A percentile compares a stretch with the other conserved stretches of the same genome.
phyloP scores from a whole-genome alignment of 92 coral and sea anemone species.

The Montipora capitata region DNA sequence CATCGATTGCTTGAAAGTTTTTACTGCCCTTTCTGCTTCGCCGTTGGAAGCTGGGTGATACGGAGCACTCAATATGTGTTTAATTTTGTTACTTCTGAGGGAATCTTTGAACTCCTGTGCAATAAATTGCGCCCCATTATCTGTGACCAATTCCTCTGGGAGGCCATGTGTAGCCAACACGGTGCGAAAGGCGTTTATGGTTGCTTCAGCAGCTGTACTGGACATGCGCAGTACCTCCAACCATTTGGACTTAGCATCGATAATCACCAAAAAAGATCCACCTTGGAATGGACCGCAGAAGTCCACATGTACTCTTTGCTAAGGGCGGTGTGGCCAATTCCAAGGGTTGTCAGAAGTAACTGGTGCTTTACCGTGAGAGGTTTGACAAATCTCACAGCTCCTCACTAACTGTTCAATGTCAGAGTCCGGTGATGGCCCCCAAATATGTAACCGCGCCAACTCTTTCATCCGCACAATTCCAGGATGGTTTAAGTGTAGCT shows the following conservation, averaged over 20 bases:
- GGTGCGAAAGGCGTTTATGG: constrained; percentile 39
- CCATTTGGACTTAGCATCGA: constrained; percentile 72
- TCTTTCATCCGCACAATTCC: too few species aligned
- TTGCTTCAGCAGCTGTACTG: background rate
- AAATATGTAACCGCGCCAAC: too few species aligned
- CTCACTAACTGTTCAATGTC: too few species aligned
- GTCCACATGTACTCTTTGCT: too few species aligned
- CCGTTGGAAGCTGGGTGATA: constrained; percentile 66
- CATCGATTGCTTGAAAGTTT: constrained; percentile 68
- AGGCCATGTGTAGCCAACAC: constrained; percentile 55
- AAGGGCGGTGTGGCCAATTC: too few species aligned
- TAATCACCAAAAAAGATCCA: constrained; percentile 34
- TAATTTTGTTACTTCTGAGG: background rate
- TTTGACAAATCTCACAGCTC: too few species aligned
- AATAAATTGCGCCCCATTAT: background rate
- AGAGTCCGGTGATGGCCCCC: too few species aligned
- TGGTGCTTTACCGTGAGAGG: too few species aligned
- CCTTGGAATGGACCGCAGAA: constrained; percentile 24
- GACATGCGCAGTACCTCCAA: constrained; percentile 47
- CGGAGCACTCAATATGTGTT: background rate
- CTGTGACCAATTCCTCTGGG: constrained; percentile 23
- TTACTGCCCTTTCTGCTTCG: constrained; percentile 37
- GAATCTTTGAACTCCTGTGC: background rate
- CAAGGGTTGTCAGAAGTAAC: too few species aligned
- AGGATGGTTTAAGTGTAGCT: too few species aligned